A percentile compares a stretch with the other conserved stretches of the same genome.
Evolutionary conservation across 2,888 invertebrate species (phyloP).

Genomic region (Crioceris asparagi): DNA sequence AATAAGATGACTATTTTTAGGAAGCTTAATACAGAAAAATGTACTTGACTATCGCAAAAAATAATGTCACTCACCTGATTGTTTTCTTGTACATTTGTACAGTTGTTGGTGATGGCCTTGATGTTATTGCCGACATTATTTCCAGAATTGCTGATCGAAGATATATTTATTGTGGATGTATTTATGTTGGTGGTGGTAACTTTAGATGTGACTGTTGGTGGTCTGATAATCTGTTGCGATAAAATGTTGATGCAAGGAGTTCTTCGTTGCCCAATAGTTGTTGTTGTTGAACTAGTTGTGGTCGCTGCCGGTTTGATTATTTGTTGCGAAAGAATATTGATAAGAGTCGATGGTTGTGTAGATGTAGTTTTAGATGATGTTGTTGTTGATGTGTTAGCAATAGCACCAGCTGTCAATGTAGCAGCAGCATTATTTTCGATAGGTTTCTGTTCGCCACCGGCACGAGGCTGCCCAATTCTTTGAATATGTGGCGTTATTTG

Average conservation of each 20-base stretch:
- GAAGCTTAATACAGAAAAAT: too few relatives aligned
- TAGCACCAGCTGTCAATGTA: conserved; percentile 17
- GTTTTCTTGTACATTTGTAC: too few relatives aligned
- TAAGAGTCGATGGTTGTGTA: conserved; percentile 38
- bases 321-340: conserved; percentile 45
- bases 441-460: conserved; percentile 29
- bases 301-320: conserved; percentile 37
- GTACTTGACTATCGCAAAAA: too few relatives aligned
- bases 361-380: conserved; percentile 30
- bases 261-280: conserved; percentile 24
- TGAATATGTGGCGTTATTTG: conserved; percentile 41
- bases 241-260: conserved; percentile 35
- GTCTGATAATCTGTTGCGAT: conserved; percentile 35
- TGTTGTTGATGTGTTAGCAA: conserved; percentile 18
- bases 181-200: conserved; percentile 6
- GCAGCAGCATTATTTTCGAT: conserved; percentile 19
- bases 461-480: conserved; percentile 37
- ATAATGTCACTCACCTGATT: too few relatives aligned
- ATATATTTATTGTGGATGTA: too few relatives aligned
- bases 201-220: conserved; percentile 16
- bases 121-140: too few relatives aligned
- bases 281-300: conserved; percentile 1
- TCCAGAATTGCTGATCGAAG: too few relatives aligned
- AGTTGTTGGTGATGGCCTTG: too few relatives aligned
- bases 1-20: too few relatives aligned